Evolutionary conservation across 2,797 vertebrate genomes (phyloP).

Genomic region (Antennarius maculatus): DNA sequence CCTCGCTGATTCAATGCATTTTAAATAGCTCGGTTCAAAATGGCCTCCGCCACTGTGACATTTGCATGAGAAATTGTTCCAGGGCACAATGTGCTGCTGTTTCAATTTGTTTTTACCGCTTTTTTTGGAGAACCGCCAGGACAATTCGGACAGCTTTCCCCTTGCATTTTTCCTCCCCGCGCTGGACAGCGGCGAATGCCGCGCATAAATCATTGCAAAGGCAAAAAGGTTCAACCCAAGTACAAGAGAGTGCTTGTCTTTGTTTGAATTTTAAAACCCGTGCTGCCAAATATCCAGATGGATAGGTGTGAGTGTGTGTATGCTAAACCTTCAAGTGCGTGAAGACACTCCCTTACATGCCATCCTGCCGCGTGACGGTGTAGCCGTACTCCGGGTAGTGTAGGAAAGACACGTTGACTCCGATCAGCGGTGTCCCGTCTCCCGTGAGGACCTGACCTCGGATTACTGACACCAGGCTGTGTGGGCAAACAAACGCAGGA

Average conservation of each 20-base stretch:
- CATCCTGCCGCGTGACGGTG: conserved; percentile 95
- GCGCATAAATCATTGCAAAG: conserved; percentile 12
- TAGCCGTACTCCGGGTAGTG: conserved; percentile 93
- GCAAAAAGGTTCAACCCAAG: conserved; percentile 6
- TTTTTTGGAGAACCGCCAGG: conserved; percentile 52
- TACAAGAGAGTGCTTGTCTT: conserved; percentile 11
- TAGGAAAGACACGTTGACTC: conserved; percentile 96
- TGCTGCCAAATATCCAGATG: too few species aligned
- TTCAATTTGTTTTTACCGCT: conserved; percentile 55
- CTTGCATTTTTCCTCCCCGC: conserved; percentile 15
- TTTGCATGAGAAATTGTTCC: conserved; percentile 77
- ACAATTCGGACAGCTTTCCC: conserved; percentile 33
- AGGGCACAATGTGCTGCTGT: conserved; percentile 58
- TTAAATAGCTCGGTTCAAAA: conserved; percentile 78
- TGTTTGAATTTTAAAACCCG: conserved; percentile 11
- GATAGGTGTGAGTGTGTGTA: too few species aligned
- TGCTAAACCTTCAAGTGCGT: neutral
- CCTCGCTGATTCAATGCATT: conserved; percentile 79
- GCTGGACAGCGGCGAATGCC: conserved; percentile 4
- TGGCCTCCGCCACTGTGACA: conserved; percentile 68
- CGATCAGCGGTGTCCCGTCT: conserved; percentile 96
- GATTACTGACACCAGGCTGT: conserved; percentile 94
- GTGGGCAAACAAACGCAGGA: conserved; percentile 67
- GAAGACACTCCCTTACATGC: conserved; percentile 88
- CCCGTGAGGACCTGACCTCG: conserved; percentile 96